Evolutionary conservation across 2,797 vertebrate species (phyloP).

Genomic region (Anguilla megastoma): DNA sequence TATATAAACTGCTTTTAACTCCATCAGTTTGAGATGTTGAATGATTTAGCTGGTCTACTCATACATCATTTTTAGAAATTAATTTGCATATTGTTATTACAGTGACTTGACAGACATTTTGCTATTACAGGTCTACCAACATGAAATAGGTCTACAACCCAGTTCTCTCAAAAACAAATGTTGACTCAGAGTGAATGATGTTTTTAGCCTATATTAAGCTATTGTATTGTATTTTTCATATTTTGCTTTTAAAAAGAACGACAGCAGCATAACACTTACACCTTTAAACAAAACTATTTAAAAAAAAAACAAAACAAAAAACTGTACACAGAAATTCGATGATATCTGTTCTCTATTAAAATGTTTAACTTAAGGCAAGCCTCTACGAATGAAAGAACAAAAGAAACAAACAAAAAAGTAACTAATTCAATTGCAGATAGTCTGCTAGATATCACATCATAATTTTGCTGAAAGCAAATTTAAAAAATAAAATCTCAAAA

Average conservation of each 20-base stretch:
- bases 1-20: not conserved
- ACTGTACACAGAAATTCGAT: conserved; percentile 96
- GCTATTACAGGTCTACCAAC: conserved; percentile 8
- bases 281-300: conserved; percentile 64
- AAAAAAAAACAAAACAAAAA: conserved; percentile 58
- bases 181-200: conserved; percentile 23
- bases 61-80: not conserved
- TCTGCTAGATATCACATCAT: conserved; percentile 71
- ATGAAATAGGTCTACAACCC: conserved; percentile 60
- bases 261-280: conserved; percentile 64
- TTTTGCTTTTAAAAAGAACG: conserved; percentile 63
- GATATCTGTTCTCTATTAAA: conserved; percentile 96
- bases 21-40: not conserved
- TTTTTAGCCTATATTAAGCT: conserved; percentile 30
- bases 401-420: conserved; percentile 71
- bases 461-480: conserved; percentile 60
- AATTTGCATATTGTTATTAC: conserved; percentile 24
- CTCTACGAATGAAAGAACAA: conserved; percentile 54
- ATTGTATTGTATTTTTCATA: conserved; percentile 49
- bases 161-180: conserved; percentile 67
- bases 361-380: conserved; percentile 79
- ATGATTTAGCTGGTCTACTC: not conserved
- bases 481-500: conserved; percentile 78
- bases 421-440: conserved; percentile 49
- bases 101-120: conserved; percentile 47